phyloP scores from a whole-genome alignment of 2,797 vertebrate species.

The Pygocentrus nattereri region DNA sequence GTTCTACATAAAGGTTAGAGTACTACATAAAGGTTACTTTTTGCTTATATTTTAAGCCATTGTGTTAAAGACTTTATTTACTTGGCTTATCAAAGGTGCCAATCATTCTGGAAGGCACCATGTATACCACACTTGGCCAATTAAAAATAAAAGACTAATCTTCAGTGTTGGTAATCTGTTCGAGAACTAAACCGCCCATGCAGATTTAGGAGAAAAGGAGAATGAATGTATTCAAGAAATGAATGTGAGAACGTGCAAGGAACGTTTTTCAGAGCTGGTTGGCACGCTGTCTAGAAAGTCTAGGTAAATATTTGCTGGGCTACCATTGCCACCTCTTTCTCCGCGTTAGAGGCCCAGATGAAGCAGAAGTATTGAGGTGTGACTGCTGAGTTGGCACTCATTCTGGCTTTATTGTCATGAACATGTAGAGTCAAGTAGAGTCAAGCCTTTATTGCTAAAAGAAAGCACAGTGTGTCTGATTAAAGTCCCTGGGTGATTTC shows the following conservation, averaged over 20 bases:
- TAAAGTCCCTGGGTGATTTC: slow-evolving; percentile 10
- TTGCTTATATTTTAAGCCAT: background rate
- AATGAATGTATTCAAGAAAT: too few relatives aligned
- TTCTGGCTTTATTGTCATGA: background rate
- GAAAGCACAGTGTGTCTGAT: background rate
- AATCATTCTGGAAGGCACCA: background rate
- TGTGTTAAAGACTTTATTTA: background rate
- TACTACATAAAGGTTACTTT: background rate
- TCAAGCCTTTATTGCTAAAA: background rate
- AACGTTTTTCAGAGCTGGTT: background rate
- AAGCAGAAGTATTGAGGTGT: background rate
- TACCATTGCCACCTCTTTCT: background rate
- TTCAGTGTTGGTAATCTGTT: background rate
- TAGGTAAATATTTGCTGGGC: slow-evolving; percentile 9
- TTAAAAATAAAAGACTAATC: background rate
- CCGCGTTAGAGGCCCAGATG: background rate
- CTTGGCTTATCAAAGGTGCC: background rate
- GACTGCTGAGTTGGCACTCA: background rate
- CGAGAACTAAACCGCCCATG: too few relatives aligned
- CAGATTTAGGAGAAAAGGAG: background rate
- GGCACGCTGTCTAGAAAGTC: background rate
- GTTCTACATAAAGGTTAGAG: background rate
- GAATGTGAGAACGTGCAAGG: background rate
- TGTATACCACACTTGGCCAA: background rate
- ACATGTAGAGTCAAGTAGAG: slow-evolving; percentile 15